Base-by-base conservation (phyloP, 2,888 invertebrate species). In the Lapara coniferarum region DNA sequence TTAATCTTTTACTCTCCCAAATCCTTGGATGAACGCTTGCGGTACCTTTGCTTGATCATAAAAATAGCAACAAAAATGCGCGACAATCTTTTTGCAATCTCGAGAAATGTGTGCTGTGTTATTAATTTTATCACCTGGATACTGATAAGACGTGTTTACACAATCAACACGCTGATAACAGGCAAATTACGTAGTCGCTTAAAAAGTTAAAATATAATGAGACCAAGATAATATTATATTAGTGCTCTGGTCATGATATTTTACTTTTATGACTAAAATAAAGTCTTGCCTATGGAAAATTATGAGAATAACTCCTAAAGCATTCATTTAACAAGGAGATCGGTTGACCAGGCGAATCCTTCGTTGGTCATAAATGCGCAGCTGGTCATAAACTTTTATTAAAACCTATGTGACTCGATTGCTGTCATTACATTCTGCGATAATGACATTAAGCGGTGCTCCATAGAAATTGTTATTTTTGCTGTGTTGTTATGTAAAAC, bases 1-100 rank as follows among this genome's bases (percentile, higher is more conserved):
- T 76, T 79, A 83, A 83, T 81, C 71, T 72, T 72, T 30, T 53
- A 63, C 77, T 72, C 72, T 72, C 69, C 69, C 71, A 71, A 70
- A 67, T 73, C 75, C 69, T 66, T 73, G 73, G 75, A 74, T 77
- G 74, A 76, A 78, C 75, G 69, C 66, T 72, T 66, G 63, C 69
- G 46, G 69, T 72, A 69, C 72, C 69, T 74, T 71, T 25, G 71
- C 70, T 70, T 72, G 72, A 72, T 69, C 71, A 10, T 52, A 66
- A 66, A 70, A 72, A 63, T 67, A 72, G 51, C 71, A 67, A 71
- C 74, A 59, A 67, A 72, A 76, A 73, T 71, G 69, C 68, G 52
- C 57, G 66, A 66, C 66, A 49, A 44, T 16, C 46, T 68, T 69
- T 72, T 71, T 52, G 52, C 56, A 67, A 66, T 37, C 58, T 67